Base-by-base conservation (phyloP, 1,140 invertebrate genomes). In the Venustaconcha ellipsiformis region DNA sequence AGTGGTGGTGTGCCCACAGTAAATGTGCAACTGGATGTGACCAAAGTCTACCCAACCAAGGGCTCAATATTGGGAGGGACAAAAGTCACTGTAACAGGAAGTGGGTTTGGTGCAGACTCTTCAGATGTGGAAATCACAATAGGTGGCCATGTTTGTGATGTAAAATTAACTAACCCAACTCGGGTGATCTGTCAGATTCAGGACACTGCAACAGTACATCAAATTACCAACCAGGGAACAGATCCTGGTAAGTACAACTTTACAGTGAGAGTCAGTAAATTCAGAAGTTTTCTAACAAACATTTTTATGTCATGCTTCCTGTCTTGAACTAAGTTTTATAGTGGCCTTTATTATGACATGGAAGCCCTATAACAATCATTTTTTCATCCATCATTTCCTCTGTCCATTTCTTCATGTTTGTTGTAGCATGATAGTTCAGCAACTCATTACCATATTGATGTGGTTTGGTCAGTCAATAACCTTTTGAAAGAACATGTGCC, bases 61-160 rank as follows among this genome's bases (percentile, higher is more conserved):
- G 86, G 86, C 14, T 86, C 85, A 1, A 20, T 86, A 18, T 75
- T 81, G 26, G 87, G 87, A 57, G 87, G 87, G 0, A 87, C 86
- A 8, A 13, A 65, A 30, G 48, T 89, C 5, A 85, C 82, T 13
- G 78, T 87, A 55, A 76, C 79, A 18, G 88, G 86, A 2, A 65
- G 70, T 30, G 87, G 86, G 17, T 88, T 88, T 71, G 75, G 73
- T 15, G 73, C n/a, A 11, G 70, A 82, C 73, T 65, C 11, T n/a
- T 73, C 79, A 3, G 18, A n/a, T 8, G 81, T 82, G n/a, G 68
- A 76, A 12, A 81, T 88, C 55, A 81, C 30, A 17, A 63, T 88
- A 30, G 84, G 81, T 13, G 55, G 65, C 12, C 58, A 75, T 18
- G 26, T 48, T 15, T 88, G 87, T 75, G 75, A 74, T 14, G 59